Evolutionary conservation across 2,888 invertebrate genomes (phyloP).

Genomic region (Drosophila algonquin): DNA sequence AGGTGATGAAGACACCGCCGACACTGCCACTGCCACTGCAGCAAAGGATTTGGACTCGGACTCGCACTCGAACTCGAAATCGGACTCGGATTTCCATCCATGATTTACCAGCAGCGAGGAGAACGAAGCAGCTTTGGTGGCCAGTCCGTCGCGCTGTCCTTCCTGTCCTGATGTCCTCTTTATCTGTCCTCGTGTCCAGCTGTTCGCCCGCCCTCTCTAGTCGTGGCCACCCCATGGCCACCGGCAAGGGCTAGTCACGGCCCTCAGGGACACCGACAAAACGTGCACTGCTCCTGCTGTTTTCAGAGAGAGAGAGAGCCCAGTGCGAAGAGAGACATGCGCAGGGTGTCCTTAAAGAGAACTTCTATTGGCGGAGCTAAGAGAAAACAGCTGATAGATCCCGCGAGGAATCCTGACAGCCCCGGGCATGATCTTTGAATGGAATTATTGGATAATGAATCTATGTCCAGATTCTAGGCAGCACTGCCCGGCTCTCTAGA

Average conservation of each 20-base stretch:
- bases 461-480: neutral
- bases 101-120: slow-evolving; percentile 47
- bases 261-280: slow-evolving; percentile 55
- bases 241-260: slow-evolving; percentile 66
- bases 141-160: slow-evolving; percentile 14
- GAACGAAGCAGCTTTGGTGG: slow-evolving; percentile 28
- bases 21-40: neutral
- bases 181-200: slow-evolving; percentile 30
- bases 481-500: neutral
- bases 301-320: neutral
- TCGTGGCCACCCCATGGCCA: slow-evolving; percentile 29
- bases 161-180: slow-evolving; percentile 28
- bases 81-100: slow-evolving; percentile 45
- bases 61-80: slow-evolving; percentile 20
- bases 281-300: slow-evolving; percentile 44
- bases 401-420: neutral
- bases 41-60: slow-evolving; percentile 38
- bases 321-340: slow-evolving; percentile 7
- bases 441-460: neutral
- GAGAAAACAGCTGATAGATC: neutral
- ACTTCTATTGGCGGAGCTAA: neutral
- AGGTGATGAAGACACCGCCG: neutral
- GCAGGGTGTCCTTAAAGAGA: neutral
- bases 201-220: slow-evolving; percentile 15
- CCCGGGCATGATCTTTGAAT: too few species aligned